Evolutionary conservation across 2,113 vertebrate species (phyloP).

Genomic region (Macquaria australasica): DNA sequence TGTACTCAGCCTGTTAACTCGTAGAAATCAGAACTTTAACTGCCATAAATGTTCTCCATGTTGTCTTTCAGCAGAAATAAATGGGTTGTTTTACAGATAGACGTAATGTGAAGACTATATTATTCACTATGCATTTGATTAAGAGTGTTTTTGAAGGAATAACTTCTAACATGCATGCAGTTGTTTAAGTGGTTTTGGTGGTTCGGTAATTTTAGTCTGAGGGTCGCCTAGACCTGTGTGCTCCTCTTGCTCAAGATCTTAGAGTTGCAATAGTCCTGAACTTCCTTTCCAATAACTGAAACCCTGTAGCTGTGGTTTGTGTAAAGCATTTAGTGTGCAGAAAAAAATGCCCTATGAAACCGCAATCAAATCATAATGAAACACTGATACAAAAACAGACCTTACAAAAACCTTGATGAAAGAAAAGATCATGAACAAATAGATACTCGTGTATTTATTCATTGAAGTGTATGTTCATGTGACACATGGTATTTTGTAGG

Average conservation of each 20-base stretch:
- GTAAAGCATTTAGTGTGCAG: background rate
- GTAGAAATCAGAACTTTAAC: background rate
- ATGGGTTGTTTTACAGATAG: too few species aligned
- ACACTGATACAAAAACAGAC: background rate
- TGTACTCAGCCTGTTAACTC: background rate
- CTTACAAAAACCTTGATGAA: too few species aligned
- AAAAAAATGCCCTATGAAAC: background rate
- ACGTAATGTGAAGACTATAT: too few species aligned
- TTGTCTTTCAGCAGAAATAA: too few species aligned
- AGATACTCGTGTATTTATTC: too few species aligned
- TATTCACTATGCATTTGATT: too few species aligned
- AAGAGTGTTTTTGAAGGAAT: background rate
- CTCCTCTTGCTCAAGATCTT: background rate
- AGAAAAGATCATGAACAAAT: background rate
- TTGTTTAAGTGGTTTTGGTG: conserved; percentile 17
- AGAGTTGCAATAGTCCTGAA: background rate
- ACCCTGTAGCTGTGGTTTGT: conserved; percentile 34
- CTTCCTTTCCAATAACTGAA: conserved; percentile 52
- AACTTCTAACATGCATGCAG: background rate
- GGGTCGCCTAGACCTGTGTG: background rate
- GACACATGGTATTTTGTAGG: background rate
- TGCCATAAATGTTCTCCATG: too few species aligned
- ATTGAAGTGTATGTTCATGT: background rate
- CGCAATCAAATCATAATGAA: background rate
- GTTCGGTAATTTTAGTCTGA: background rate